These are phyloP conservation scores for Sebastes kiyomatsui DNA, from an alignment of 2,797 vertebrate species.

Conservation along the genomic window DNA sequence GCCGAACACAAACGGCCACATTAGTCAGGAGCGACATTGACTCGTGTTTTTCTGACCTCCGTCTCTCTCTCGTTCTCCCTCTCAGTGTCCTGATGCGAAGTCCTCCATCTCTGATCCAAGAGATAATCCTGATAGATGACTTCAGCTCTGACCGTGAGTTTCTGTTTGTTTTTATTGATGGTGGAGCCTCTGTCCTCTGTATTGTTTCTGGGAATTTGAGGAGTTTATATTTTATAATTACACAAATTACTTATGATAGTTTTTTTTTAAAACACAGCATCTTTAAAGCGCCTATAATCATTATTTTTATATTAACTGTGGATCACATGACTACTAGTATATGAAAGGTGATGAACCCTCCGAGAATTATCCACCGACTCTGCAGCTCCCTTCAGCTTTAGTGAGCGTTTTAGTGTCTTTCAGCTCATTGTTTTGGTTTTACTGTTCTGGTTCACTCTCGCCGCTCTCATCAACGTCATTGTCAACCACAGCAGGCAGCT, in stretches of 20 bases:
- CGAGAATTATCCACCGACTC: no score
- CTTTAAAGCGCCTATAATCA: not conserved
- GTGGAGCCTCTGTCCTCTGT: not conserved
- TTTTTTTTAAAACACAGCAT: not conserved
- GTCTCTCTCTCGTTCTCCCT: not conserved
- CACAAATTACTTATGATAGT: not conserved
- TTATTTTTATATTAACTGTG: not conserved
- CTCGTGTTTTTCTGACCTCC: not conserved
- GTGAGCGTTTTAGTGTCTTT: not conserved
- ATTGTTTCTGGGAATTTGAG: not conserved
- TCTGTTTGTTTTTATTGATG: not conserved
- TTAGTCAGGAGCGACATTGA: not conserved
- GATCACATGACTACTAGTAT: not conserved
- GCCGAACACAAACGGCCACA: not conserved
- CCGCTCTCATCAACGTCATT: not conserved
- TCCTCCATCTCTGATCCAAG: slow-evolving; percentile 90
- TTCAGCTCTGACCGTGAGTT: slow-evolving; percentile 96
- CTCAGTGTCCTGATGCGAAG: slow-evolving; percentile 92
- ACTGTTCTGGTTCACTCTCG: not conserved
- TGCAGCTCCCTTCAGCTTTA: not conserved
- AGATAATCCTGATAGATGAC: slow-evolving; percentile 97
- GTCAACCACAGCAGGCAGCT: not conserved
- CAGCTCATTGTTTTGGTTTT: not conserved
- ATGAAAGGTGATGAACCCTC: not conserved
- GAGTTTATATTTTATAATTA: not conserved